Evolutionary conservation across 1,140 invertebrate species (phyloP), one percentile per base, ranked within the genome.

Genomic region (Zaprionus taronus): DNA sequence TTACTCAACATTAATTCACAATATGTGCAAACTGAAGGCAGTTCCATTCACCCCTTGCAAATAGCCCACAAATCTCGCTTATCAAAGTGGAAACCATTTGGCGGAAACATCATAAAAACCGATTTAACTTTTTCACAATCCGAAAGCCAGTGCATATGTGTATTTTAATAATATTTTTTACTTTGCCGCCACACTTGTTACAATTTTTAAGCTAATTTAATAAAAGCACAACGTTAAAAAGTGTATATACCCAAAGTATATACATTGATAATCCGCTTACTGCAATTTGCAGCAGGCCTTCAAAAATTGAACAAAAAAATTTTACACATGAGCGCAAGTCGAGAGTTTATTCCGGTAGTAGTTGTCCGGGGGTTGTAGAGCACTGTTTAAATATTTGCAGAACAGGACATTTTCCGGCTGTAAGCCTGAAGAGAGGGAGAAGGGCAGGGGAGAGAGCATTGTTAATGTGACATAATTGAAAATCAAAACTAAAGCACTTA

Each of bases 391-490:
- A 79, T 79, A 77, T 80, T 90, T 82, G 57, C 41, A 47, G 55
- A 75, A 53, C 44, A 47, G 58, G 58, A 74, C 44, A 57, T 77
- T 57, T 66, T 57, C 55, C 57, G 53, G 55, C 68, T 67, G 64
- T 90, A 90, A 89, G 85, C 81, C 72, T 64, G 65, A 15, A 24
- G 17, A 26, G 24, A 5, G 28, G 14, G 31, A 20, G 36, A 9
- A 41, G 24, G 31, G 36, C 24, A 26, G 56, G 58, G 51, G 53
- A 64, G 66, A 36, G 56, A 34, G 55, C 36, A 71, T 47, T 72
- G 82, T 69, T 91, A 91, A 91, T 91, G 89, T 91, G 89, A 91
- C 89, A 91, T 91, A 91, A 91, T 91, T 91, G 89, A 91, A 91
- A 91, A 89, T 84, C 83, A 91, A 91, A 91, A 91, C 89, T 85